Base-by-base conservation (phyloP, 2,797 vertebrate species). In the Enteromius mattozi region DNA sequence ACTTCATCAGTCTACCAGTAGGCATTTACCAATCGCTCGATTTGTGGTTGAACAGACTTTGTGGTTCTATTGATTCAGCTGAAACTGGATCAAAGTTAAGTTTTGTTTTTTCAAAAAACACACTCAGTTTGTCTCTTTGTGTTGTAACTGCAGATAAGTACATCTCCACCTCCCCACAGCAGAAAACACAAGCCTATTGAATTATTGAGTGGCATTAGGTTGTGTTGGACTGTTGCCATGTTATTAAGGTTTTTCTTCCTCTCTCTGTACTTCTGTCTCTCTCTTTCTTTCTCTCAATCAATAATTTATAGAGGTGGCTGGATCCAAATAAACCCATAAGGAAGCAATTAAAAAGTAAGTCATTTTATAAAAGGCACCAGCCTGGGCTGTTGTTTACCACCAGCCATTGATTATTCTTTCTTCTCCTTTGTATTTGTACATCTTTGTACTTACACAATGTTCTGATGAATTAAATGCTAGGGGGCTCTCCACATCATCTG, bases 341-440 rank as follows among this genome's bases (percentile, higher is more conserved):
- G 94, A 99, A 99, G 94, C 98, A 99, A 93, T 95, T 99, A 93
- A 99, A 98, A 96, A 96, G 98, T 99, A 94, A 95, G 98, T 96
- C 3, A 13, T 66, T 35, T 70, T 24, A 80, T 81, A 37, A 3
- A 12, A 24, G 47, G 30, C 83, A 27, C 35, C 80, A 27, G 16
- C 70, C 8, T 45, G 10, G 6, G 3, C 19, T 37, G 30, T 65
- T 69, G 10, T 78, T 78, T 92, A 91, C 80, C 30, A 59, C 16
- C 40, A 30, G 54, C 2, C 24, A 61, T 76, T 65, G 13, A 30
- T 33, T 66, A 10, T 61, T 83, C 12, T 45, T 70, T 27, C 33
- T 75, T 9, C 6, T 45, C 5, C 4, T 66, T 77, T 69, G 10
- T 45, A 47, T 79, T 33, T 33, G 6, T 27, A 47, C 54, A 24